A percentile compares a stretch with the other conserved stretches of the same genome.
Evolutionary conservation across 2,797 vertebrate species (phyloP).

Genomic region (Hypotaenidia okinawae): DNA sequence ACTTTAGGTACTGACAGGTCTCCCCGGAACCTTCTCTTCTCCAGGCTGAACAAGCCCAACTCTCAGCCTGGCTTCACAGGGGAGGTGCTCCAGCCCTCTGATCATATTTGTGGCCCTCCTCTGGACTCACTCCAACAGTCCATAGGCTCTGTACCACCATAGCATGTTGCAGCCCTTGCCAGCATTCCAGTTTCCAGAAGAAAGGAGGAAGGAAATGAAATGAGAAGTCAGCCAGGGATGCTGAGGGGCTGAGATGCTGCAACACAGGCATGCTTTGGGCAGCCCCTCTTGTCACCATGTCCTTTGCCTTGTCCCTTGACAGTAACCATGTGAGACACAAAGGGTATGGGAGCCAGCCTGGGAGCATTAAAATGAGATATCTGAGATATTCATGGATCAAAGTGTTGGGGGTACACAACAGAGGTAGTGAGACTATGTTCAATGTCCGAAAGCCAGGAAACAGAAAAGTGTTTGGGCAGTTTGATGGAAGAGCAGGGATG

Average conservation of each 20-base stretch:
- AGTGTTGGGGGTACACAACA: rapidly evolving
- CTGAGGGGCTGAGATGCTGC: background rate
- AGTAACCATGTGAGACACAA: background rate
- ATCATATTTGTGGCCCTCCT: too few relatives aligned
- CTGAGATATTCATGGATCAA: background rate
- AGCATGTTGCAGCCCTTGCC: background rate
- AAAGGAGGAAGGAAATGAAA: background rate
- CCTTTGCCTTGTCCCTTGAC: background rate
- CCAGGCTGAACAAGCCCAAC: too few relatives aligned
- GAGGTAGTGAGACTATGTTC: background rate
- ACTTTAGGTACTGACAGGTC: too few relatives aligned
- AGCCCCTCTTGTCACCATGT: background rate
- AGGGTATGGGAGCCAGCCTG: background rate
- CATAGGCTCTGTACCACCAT: background rate
- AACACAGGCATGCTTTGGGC: background rate
- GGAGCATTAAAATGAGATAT: background rate
- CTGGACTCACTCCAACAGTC: too few relatives aligned
- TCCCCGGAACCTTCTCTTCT: too few relatives aligned
- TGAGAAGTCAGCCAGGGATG: background rate
- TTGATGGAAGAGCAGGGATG: background rate
- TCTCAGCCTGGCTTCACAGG: too few relatives aligned
- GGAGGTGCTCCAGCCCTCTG: too few relatives aligned
- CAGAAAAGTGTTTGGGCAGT: background rate
- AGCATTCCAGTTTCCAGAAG: background rate
- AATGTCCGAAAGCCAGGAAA: background rate